Percentiles rank a stretch among this genome's conserved stretches.
phyloP scores from a whole-genome alignment of 2,888 invertebrate species.

The Thera britannica region DNA sequence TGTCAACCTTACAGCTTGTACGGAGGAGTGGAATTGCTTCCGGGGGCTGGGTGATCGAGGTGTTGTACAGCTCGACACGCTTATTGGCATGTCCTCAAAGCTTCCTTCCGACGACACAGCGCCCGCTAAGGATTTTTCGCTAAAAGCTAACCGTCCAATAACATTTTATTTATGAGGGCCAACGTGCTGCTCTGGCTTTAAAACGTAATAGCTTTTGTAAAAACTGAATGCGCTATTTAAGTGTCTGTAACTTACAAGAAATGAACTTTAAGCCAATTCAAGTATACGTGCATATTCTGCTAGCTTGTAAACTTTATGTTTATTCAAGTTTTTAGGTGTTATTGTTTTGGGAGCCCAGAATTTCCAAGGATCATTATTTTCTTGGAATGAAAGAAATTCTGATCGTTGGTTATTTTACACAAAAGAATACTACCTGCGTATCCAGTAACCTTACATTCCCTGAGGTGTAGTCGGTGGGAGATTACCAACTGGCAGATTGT shows the following conservation, averaged over 20 bases:
- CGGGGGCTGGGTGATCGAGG: slow-evolving; percentile 60
- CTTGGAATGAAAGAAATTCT: slow-evolving; percentile 18
- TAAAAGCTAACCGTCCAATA: slow-evolving; percentile 60
- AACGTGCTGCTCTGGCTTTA: slow-evolving; percentile 24
- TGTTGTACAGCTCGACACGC: slow-evolving; percentile 72
- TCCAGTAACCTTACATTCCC: slow-evolving; percentile 28
- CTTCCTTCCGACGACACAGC: slow-evolving; percentile 66
- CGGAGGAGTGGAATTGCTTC: slow-evolving; percentile 66
- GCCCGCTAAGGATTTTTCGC: slow-evolving; percentile 58
- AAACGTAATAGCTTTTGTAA: slow-evolving; percentile 15
- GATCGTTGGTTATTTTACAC: slow-evolving; percentile 7
- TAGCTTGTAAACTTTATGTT: background rate
- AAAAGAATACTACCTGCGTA: slow-evolving; percentile 28
- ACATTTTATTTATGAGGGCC: slow-evolving; percentile 41
- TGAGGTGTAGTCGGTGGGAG: slow-evolving; percentile 31
- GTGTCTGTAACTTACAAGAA: slow-evolving; percentile 14
- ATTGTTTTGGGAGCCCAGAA: background rate
- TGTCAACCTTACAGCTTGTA: slow-evolving; percentile 68
- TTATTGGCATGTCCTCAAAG: slow-evolving; percentile 80
- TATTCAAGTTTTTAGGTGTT: background rate
- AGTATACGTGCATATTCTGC: background rate
- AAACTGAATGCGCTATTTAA: slow-evolving; percentile 21
- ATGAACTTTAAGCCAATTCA: slow-evolving; percentile 14
- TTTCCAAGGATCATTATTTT: slow-evolving; percentile 6
- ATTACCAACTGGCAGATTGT: slow-evolving; percentile 41